Percentiles rank a stretch among this genome's conserved stretches.
These are phyloP conservation scores for Bryconaethiops microstoma DNA, from an alignment of 2,797 vertebrate genomes.

Conservation along the genomic window DNA sequence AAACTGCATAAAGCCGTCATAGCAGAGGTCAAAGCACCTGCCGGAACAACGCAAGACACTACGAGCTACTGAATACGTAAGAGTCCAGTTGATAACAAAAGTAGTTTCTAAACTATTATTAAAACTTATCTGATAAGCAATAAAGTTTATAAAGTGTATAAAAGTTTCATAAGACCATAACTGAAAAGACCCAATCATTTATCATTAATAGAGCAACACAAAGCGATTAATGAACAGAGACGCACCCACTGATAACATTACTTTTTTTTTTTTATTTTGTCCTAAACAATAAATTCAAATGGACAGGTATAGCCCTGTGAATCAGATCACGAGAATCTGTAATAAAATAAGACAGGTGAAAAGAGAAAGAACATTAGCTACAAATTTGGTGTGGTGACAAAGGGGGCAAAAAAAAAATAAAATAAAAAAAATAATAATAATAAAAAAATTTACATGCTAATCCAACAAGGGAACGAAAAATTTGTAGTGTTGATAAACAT, in stretches of 20 bases:
- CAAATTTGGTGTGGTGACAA: constrained; percentile 69
- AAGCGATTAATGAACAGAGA: constrained; percentile 7
- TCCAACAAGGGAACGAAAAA: constrained; percentile 57
- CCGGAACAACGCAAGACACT: background rate
- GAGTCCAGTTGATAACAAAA: background rate
- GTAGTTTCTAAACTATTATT: background rate
- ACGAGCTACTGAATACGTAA: no score
- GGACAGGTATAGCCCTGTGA: constrained; percentile 75
- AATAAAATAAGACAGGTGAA: constrained; percentile 68
- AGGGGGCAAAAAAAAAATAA: constrained; percentile 38
- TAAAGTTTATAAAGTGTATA: background rate
- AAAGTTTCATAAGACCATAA: background rate
- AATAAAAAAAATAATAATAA: constrained; percentile 30
- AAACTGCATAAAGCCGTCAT: background rate
- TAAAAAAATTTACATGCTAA: background rate
- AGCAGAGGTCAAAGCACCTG: background rate
- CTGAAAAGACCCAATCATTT: background rate
- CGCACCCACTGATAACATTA: constrained; percentile 60
- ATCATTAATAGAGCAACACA: background rate
- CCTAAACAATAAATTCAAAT: constrained; percentile 77
- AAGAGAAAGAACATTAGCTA: constrained; percentile 64
- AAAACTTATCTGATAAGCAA: background rate
- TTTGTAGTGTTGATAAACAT: constrained; percentile 77
- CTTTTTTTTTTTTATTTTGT: constrained; percentile 65
- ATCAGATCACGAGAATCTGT: constrained; percentile 69